Evolutionary conservation across 2,888 invertebrate genomes (phyloP).

Genomic region (Hesperia comma): DNA sequence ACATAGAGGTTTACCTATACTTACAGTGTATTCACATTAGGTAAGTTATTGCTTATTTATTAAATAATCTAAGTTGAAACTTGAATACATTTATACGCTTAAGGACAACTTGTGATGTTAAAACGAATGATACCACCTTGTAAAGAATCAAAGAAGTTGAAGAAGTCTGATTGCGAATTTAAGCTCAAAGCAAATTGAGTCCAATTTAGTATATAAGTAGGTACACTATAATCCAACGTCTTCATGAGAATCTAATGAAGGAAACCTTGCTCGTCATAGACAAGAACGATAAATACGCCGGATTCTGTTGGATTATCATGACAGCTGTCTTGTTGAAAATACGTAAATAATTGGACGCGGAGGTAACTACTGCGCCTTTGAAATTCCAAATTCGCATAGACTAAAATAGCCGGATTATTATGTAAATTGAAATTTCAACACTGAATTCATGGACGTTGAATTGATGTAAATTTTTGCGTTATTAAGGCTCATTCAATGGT

Average conservation of each 20-base stretch:
- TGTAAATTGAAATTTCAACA: background rate
- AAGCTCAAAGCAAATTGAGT: background rate
- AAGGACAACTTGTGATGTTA: too few relatives aligned
- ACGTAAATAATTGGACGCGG: background rate
- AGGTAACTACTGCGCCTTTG: background rate
- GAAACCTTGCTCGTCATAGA: background rate
- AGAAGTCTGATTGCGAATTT: background rate
- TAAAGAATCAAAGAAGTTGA: background rate
- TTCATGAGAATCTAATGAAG: slow-evolving; percentile 4
- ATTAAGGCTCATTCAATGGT: too few relatives aligned
- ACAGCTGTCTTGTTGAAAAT: background rate
- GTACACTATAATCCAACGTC: background rate
- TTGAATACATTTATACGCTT: too few relatives aligned
- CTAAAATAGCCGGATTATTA: background rate
- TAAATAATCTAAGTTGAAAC: too few relatives aligned
- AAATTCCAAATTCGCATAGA: background rate
- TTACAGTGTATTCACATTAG: too few relatives aligned
- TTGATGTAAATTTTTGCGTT: background rate
- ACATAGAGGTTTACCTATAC: too few relatives aligned
- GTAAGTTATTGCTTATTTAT: too few relatives aligned
- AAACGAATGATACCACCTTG: background rate
- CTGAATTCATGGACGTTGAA: background rate
- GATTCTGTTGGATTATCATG: slow-evolving; percentile 1
- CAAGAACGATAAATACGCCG: background rate
- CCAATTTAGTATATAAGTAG: background rate